phyloP scores from a whole-genome alignment of 2,113 vertebrate species.

The Martes martes region DNA sequence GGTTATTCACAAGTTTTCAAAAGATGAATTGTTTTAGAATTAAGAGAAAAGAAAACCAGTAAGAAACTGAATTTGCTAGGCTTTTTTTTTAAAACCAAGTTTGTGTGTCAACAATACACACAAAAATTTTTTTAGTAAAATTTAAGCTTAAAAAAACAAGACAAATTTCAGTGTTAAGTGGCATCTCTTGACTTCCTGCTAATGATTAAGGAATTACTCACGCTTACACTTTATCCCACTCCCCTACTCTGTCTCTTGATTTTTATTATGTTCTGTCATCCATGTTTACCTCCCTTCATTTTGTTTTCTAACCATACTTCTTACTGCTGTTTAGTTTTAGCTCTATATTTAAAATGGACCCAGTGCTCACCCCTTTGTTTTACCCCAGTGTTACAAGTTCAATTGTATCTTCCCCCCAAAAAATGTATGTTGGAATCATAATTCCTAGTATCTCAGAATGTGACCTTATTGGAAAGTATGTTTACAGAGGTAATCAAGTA shows the following conservation, averaged over 20 bases:
- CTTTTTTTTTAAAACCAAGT: neutral
- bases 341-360: neutral
- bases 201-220: neutral
- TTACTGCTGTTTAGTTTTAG: neutral
- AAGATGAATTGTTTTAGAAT: conserved; percentile 40
- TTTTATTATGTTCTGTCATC: neutral
- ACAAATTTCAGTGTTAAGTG: neutral
- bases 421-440: neutral
- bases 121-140: neutral
- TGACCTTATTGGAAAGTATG: neutral
- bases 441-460: neutral
- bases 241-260: neutral
- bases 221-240: neutral
- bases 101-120: neutral
- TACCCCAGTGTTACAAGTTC: neutral
- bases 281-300: neutral
- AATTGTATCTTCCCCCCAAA: neutral
- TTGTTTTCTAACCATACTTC: neutral
- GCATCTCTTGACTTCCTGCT: neutral
- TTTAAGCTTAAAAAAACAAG: neutral
- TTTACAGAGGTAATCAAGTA: neutral
- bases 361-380: neutral
- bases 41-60: conserved; percentile 7
- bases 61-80: neutral
- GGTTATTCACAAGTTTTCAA: conserved; percentile 5